Evolutionary conservation across 2,797 vertebrate genomes (phyloP), one percentile per base, ranked within the genome.

Genomic region (Rachycentron canadum): DNA sequence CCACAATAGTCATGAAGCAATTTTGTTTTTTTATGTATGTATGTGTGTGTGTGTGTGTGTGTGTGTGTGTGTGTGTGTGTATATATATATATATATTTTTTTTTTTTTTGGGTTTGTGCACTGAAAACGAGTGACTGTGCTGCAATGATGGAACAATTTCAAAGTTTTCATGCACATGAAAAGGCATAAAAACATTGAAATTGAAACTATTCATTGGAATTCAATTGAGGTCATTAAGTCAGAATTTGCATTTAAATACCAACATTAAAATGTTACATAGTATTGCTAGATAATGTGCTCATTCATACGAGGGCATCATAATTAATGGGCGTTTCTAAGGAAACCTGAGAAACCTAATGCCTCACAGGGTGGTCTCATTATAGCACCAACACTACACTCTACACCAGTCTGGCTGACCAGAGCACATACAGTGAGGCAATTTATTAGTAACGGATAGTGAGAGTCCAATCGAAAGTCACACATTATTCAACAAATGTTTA

Each of bases 241-340:
- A 87, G 71, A 82, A 94, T 94, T 94, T 92, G 92, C 93, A 95
- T 94, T 91, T 94, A 93, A 93, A 95, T 91, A 89, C 86, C 85
- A 78, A 82, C 89, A 92, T 92, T 94, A 88, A 93, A 92, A 90
- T 78, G 77, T 91, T 87, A 84, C 83, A 85, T 81, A 81, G 83
- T 62, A 88, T 86, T 80, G 83, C 77, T 68, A 81, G 91, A 89
- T 93, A 89, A 91, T 85, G 83, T 79, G 76, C 79, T 89, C 90
- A 79, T 91, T 91, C 87, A 83, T 79, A 90, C 81, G 79, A 70
- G 64, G 59, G 85, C 81, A 59, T 90, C 84, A 86, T 92, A 93
- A 94, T 94, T 90, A 90, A 93, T 92, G 80, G 78, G 21, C 76
- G 85, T 91, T 89, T 89, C 89, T 81, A 76, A 73, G 86, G 87